phyloP scores from a whole-genome alignment of 2,113 vertebrate genomes.

The Panthera leo region DNA sequence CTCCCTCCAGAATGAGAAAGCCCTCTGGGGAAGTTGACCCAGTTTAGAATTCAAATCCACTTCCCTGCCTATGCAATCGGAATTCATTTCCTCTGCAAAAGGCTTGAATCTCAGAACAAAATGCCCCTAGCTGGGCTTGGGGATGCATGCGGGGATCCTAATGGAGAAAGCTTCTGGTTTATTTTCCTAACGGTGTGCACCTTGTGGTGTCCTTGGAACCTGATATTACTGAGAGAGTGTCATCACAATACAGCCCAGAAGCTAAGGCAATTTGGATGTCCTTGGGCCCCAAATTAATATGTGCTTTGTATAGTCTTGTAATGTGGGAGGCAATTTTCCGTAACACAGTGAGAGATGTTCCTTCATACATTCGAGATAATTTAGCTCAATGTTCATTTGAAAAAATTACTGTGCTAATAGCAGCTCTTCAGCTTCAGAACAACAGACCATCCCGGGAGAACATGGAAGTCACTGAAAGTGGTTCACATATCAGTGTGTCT shows the following conservation, averaged over 20 bases:
- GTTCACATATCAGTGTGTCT: not conserved
- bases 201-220: constrained; percentile 27
- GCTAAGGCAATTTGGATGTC: constrained; percentile 73
- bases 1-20: not conserved
- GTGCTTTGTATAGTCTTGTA: constrained; percentile 76
- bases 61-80: constrained; percentile 37
- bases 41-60: constrained; percentile 67
- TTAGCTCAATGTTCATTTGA: constrained; percentile 77
- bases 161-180: constrained; percentile 48
- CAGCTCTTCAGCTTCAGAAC: constrained; percentile 63
- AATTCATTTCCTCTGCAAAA: constrained; percentile 65
- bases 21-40: constrained; percentile 45
- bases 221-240: constrained; percentile 49
- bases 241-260: constrained; percentile 11
- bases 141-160: not conserved
- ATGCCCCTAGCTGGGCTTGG: constrained; percentile 1
- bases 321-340: constrained; percentile 79
- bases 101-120: constrained; percentile 53
- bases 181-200: constrained; percentile 51
- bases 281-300: constrained; percentile 76
- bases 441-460: constrained; percentile 15
- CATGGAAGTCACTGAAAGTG: not conserved
- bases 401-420: constrained; percentile 76
- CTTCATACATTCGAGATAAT: constrained; percentile 73
- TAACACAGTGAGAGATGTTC: constrained; percentile 72